phyloP scores from a whole-genome alignment of 2,113 vertebrate genomes.

The Pelvicachromis taeniatus region DNA sequence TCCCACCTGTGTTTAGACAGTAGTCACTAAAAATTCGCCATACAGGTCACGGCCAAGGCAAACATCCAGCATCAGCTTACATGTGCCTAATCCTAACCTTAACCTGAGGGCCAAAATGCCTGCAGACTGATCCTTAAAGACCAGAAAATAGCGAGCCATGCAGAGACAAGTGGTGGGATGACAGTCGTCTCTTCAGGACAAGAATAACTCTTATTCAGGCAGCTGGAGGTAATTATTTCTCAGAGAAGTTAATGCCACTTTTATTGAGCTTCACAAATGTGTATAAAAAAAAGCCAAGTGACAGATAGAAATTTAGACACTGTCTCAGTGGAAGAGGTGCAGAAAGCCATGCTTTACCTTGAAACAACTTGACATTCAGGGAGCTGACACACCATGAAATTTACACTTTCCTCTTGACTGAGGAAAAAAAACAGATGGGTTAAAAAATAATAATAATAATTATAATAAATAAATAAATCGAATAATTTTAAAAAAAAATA shows the following conservation, averaged over 20 bases:
- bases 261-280: neutral
- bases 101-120: slow-evolving; percentile 17
- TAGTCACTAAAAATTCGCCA: slow-evolving; percentile 6
- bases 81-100: slow-evolving; percentile 45
- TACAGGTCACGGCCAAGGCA: slow-evolving; percentile 43
- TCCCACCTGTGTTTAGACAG: slow-evolving; percentile 36
- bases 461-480: too few relatives aligned
- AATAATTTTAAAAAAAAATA: too few relatives aligned
- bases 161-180: neutral
- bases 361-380: neutral
- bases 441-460: too few relatives aligned
- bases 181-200: neutral
- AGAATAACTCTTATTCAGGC: neutral
- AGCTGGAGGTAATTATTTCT: neutral
- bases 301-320: neutral
- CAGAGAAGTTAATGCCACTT: neutral
- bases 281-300: neutral
- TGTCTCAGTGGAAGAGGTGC: neutral
- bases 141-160: neutral
- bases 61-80: slow-evolving; percentile 48
- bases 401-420: neutral
- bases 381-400: neutral
- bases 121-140: slow-evolving; percentile 15
- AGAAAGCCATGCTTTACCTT: neutral
- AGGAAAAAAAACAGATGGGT: neutral